Conservation (phyloP, 2,888 invertebrate genomes). For the Phrixothrix hirtus region DNA sequence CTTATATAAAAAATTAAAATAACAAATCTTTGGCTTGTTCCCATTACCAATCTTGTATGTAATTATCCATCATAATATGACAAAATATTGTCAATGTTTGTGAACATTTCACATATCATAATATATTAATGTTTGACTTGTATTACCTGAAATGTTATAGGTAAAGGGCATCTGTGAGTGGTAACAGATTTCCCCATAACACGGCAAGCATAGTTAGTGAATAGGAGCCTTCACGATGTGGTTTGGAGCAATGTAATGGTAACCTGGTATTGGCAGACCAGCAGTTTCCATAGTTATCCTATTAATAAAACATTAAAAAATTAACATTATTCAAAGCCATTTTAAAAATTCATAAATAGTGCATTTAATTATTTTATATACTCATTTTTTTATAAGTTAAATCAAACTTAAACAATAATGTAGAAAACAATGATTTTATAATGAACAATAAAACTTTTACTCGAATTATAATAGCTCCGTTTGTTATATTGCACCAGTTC, state of each 20-base stretch:
- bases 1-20: conserved; percentile 63
- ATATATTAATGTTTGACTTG: conserved; percentile 30
- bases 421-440: too few species aligned
- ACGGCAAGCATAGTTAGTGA: conserved; percentile 65
- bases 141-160: conserved; percentile 50
- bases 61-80: conserved; percentile 43
- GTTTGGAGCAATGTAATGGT: conserved; percentile 90
- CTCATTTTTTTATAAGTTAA: too few species aligned
- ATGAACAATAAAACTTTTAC: too few species aligned
- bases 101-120: conserved; percentile 44
- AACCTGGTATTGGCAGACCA: conserved; percentile 86
- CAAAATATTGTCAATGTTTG: conserved; percentile 47
- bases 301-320: conserved; percentile 55
- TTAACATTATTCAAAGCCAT: not conserved
- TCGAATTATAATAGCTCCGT: too few species aligned
- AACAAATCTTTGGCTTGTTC: conserved; percentile 86
- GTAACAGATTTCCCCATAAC: conserved; percentile 49
- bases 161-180: conserved; percentile 51
- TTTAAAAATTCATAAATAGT: conserved; percentile 17
- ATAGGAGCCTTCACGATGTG: conserved; percentile 92
- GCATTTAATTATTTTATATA: too few species aligned
- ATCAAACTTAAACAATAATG: too few species aligned
- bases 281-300: conserved; percentile 97
- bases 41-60: conserved; percentile 68
- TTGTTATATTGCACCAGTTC: too few species aligned